Percentiles rank a stretch among this genome's conserved stretches.
Evolutionary conservation across 2,888 invertebrate genomes (phyloP).

Genomic region (Hipparchia sbordonii): DNA sequence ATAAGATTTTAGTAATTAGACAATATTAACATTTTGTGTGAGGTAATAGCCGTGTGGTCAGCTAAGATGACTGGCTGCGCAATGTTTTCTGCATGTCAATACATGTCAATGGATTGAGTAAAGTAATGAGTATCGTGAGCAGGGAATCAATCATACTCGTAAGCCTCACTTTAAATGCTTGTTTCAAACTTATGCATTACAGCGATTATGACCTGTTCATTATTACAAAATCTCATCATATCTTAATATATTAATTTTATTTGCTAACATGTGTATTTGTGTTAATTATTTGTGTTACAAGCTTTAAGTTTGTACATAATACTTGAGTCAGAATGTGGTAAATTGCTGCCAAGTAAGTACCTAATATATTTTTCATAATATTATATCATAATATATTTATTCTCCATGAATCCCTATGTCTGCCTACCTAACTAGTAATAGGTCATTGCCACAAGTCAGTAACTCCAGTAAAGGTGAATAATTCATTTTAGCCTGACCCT

Average conservation of each 20-base stretch:
- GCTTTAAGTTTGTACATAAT: neutral
- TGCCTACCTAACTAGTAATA: neutral
- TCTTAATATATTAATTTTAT: slow-evolving; percentile 1
- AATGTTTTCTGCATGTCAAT: slow-evolving; percentile 45
- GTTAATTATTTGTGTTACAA: neutral
- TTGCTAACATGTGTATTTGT: neutral
- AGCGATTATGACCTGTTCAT: slow-evolving; percentile 17
- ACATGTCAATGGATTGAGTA: slow-evolving; percentile 45
- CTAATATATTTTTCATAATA: too few species aligned
- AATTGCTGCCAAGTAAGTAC: too few species aligned
- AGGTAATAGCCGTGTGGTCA: slow-evolving; percentile 51
- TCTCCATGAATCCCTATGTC: neutral
- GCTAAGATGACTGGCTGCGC: slow-evolving; percentile 43
- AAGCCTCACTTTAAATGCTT: slow-evolving; percentile 21
- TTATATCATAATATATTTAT: neutral
- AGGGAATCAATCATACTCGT: slow-evolving; percentile 27
- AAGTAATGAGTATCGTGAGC: slow-evolving; percentile 36
- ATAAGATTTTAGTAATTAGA: slow-evolving; percentile 75
- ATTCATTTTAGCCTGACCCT: slow-evolving; percentile 38
- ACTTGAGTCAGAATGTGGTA: too few species aligned
- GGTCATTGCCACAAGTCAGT: slow-evolving; percentile 25
- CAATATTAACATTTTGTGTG: slow-evolving; percentile 72
- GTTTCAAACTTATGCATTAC: slow-evolving; percentile 22
- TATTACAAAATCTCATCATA: slow-evolving; percentile 20
- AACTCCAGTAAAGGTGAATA: slow-evolving; percentile 37